Base-by-base conservation (phyloP, 2,113 vertebrate species). In the Perca schrenkii region DNA sequence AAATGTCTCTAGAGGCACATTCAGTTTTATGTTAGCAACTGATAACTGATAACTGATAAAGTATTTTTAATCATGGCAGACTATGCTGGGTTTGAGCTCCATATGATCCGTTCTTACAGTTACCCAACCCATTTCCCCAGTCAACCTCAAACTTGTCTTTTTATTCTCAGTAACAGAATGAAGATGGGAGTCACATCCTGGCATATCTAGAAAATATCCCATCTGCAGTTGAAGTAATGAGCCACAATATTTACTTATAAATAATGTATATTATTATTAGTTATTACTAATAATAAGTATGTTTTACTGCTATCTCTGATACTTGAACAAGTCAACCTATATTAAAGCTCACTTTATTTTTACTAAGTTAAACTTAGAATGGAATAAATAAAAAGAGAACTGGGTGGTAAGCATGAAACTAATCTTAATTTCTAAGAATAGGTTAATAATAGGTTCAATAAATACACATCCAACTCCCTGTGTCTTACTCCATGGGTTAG, bases 381-480 rank as follows among this genome's bases (percentile, higher is more conserved):
- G 21, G 15, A 34, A 57, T 68, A 68, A 63, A 50, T 31, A 47
- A 58, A 4, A 65, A 12, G 4, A 28, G 6, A 43, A 40, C 40
- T 40, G 40, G 40, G 40, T 40, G 8, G 40, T 2, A 40, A 40
- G 8, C 40, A 40, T 40, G 5, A 1, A 64, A 46, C 6, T 4
- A 15, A 40, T 21, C 16, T 17, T 16, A 53, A 67, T 28, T 34
- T 49, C 21, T 21, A 56, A 17, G 21, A 58, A 34, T 3, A 57
- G 16, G 13, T 47, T 25, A 25, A 25, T 25, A 25, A 25, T 25
- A 25, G 25, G 25, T 25, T 25, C 25, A 25, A 25, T 77, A 63
- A 77, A 85, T 65, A 78, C 58, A 78, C 58, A 79, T 83, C 76
- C 66, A 34, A 57, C 68, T 49, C 62, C 15, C 15, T 40, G 60